Conservation (phyloP, 2,888 invertebrate genomes). For the Erebia palarica region DNA sequence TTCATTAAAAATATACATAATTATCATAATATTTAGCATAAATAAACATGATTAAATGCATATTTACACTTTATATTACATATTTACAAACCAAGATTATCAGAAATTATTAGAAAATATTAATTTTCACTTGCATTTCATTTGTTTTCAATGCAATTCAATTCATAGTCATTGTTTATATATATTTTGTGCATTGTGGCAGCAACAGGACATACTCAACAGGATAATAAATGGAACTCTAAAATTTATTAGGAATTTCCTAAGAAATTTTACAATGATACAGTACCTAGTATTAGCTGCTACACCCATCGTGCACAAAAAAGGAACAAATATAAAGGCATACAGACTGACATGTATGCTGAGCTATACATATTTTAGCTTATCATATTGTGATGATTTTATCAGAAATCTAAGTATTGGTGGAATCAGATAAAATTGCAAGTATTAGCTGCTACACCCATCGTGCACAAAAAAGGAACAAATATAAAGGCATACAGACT, state of each 20-base stretch:
- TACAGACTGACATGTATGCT: not conserved
- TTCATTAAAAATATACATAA: constrained; percentile 27
- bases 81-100: not conserved
- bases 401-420: too few relatives aligned
- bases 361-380: not conserved
- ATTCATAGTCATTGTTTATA: constrained; percentile 10
- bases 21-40: constrained; percentile 34
- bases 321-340: constrained; percentile 6
- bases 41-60: constrained; percentile 18
- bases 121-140: not conserved
- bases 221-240: not conserved
- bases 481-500: not conserved
- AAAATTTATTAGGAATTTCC: too few relatives aligned
- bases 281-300: not conserved
- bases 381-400: not conserved
- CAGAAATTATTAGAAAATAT: constrained; percentile 14
- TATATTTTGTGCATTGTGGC: constrained; percentile 16
- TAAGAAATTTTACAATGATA: not conserved
- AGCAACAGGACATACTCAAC: not conserved
- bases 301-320: not conserved
- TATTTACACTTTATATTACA: not conserved
- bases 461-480: constrained; percentile 4
- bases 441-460: too few relatives aligned
- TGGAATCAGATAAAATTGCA: too few relatives aligned
- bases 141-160: constrained; percentile 4